Base-by-base conservation (phyloP, 2,113 vertebrate species). In the Albula glossodonta region DNA sequence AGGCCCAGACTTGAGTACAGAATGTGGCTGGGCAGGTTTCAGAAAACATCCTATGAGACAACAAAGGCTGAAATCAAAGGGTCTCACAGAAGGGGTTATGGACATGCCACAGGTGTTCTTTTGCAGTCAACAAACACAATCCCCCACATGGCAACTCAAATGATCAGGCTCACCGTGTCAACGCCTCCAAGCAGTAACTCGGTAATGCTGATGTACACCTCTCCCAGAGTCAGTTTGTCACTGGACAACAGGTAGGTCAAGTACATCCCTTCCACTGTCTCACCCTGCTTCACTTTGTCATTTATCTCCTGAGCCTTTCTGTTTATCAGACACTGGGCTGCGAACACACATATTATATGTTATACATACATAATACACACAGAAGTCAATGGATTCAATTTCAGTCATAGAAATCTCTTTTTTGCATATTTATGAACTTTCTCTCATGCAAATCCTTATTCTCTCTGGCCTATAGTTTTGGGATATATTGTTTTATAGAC, bases 171-270 rank as follows among this genome's bases (percentile, higher is more conserved):
- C 87, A 94, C 96, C 89, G 96, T 96, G 90, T 96, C 96, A 0
- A 95, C 93, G 10, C 95, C 96, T 1, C 95, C 96, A 87, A 96
- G 90, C 86, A 96, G 90, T 82, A 96, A 89, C 89, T 96, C 96
- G 0, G 93, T 93, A 79, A 95, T 12, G 22, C 87, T 94, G 86
- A 89, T 92, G 90, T 94, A 94, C 80, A 96, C 48, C 66, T 96
- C 94, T 0, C 84, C 82, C 79, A 84, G 87, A 78, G 82, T 91
- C 82, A 96, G 84, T 83, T 89, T 92, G 31, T 88, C 89, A 0
- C 86, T 91, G 19, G 93, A 92, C 89, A 96, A 90, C 88, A 96
- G 90, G 90, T 94, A 83, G 0, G 93, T 94, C 86, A 96, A 95
- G 87, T 92, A 96, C 91, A 92, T 87, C 3, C 94, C 94, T 19